Evolutionary conservation across 2,888 invertebrate species (phyloP), one percentile per base, ranked within the genome.

Genomic region (Gortyna flavago): DNA sequence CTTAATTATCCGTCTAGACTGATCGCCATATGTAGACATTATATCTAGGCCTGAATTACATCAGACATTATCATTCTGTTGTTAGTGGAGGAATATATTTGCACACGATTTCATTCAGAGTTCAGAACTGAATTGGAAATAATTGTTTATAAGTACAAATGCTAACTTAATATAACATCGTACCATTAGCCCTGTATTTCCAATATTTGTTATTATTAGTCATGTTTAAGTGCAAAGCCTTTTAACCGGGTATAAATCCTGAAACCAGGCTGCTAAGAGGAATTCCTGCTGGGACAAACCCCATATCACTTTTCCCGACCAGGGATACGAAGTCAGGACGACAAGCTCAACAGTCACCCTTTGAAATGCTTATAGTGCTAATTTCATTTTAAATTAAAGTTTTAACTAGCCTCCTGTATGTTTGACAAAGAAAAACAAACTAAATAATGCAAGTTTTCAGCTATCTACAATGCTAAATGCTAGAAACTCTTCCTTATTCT

Each of bases 1-100:
- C 54, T 66, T 66, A 72, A 80, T 85, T 72, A 44, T 68, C 38
- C 38, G 81, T 85, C 85, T 85, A 85, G 81, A 85, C 81, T 72
- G 64, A 72, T 75, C 9, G 59, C 21, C 29, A 64, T 41, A 29
- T 11, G 38, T 13, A 62, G 66, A 54, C 44, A 59, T 70, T 62
- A 70, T 48, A 61, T 66, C 25, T 35, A 35, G 32, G n/a, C 57
- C n/a, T 64, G 8, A 18, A 64, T 70, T 44, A 82, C 7, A 25
- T 38, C 5, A 57, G 54, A 66, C 9, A 38, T 79, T 64, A 18
- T 41, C 57, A 59, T 61, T 35, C 66, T 35, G 18, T 32, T 29
- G 54, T 57, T 44, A 18, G 21, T 13, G 25, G 18, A 29, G 4
- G 21, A 70, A 67, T 68, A 38, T 32, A 35, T 62, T 13, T 44